Conservation (phyloP, 2,888 invertebrate genomes). For the Acanthosepion esculentum region DNA sequence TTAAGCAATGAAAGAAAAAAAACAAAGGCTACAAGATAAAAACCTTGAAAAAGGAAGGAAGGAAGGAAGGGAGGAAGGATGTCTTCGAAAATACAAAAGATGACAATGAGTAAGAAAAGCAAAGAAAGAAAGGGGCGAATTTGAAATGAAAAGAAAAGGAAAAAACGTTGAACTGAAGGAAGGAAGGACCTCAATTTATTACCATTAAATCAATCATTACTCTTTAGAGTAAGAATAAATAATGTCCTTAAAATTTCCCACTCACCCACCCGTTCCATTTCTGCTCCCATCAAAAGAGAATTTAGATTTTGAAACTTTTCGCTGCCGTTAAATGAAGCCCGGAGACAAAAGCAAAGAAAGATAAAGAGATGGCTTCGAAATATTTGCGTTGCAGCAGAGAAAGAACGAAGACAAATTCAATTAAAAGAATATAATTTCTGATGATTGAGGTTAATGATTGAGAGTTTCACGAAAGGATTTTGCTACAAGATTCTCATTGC, state of each 20-base stretch:
- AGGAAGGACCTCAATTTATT: neutral
- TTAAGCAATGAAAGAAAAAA: neutral
- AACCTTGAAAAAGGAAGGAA: neutral
- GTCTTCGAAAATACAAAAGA: too few species aligned
- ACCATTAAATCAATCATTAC: neutral
- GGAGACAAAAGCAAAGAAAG: neutral
- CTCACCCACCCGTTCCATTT: neutral
- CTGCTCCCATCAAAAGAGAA: neutral
- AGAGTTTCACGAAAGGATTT: neutral
- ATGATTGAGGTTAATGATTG: neutral
- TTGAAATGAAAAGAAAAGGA: too few species aligned
- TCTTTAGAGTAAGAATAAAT: neutral
- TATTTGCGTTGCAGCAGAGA: neutral
- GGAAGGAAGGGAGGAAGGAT: neutral
- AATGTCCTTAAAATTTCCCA: neutral
- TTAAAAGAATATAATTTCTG: constrained; percentile 25
- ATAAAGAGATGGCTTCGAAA: neutral
- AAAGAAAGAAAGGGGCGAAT: too few species aligned
- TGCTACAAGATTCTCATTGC: neutral
- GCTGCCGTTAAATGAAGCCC: neutral
- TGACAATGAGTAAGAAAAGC: too few species aligned
- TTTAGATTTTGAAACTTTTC: neutral
- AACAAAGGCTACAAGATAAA: neutral
- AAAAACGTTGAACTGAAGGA: neutral
- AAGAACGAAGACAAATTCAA: neutral